Percentiles rank a stretch among this genome's conserved stretches.
Conservation (phyloP, 2,797 vertebrate species). For the Triplophysa bombifrons region DNA sequence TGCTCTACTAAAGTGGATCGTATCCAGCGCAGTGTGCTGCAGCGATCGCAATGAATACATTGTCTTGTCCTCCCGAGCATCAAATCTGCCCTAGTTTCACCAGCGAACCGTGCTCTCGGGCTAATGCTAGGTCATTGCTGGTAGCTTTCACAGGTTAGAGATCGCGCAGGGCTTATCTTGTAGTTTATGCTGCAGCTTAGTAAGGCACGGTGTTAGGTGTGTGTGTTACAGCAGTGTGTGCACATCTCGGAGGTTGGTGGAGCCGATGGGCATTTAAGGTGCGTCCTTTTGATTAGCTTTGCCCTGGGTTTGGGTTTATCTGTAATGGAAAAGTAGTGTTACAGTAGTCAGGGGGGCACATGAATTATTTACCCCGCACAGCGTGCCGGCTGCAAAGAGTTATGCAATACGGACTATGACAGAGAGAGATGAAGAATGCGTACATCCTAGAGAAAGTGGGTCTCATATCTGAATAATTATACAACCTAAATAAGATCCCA, state of each 20-base stretch:
- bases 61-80: conserved; percentile 53
- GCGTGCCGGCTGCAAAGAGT: conserved; percentile 34
- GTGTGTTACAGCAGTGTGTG: conserved; percentile 5
- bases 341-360: conserved; percentile 22
- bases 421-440: conserved; percentile 6
- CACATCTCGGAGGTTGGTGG: neutral
- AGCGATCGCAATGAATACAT: conserved; percentile 54
- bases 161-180: conserved; percentile 31
- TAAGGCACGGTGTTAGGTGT: neutral
- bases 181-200: conserved; percentile 33
- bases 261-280: conserved; percentile 1
- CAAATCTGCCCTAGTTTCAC: conserved; percentile 53
- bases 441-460: neutral
- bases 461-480: neutral
- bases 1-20: conserved; percentile 54
- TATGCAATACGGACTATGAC: conserved; percentile 29
- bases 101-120: conserved; percentile 13
- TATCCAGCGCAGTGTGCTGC: conserved; percentile 46
- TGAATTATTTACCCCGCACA: conserved; percentile 44
- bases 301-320: conserved; percentile 26
- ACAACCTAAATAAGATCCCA: neutral
- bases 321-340: conserved; percentile 48
- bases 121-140: conserved; percentile 39
- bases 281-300: conserved; percentile 14
- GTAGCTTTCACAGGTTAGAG: conserved; percentile 39